Evolutionary conservation across 1,140 invertebrate species (phyloP), one percentile per base, ranked within the genome.

Genomic region (Drosophila watanabei): DNA sequence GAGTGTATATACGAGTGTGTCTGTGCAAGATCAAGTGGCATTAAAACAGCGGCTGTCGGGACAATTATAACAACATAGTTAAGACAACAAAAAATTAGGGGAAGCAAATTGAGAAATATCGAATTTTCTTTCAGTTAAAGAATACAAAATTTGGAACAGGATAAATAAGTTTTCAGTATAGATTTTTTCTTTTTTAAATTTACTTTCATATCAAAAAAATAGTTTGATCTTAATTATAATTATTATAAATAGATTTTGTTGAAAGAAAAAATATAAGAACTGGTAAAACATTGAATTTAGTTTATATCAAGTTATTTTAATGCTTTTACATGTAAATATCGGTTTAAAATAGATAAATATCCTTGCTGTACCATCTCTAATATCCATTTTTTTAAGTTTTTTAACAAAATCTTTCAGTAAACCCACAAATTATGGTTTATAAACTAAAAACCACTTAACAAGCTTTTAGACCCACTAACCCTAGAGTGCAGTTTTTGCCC

Each of bases 11-110:
- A n/a, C 11, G 32, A 41, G 61, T 75, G 68, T 72, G 48, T 68
- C 61, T 56, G 45, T 57, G 61, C 64, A 69, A 68, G 75, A 70
- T 89, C 72, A 81, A 89, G 79, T 82, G 86, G 79, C 82, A 86
- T 86, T 90, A 81, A 82, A 54, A 33, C 73, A 70, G 52, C 58
- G 60, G 30, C 32, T 28, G 63, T 66, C 51, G 35, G 30, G 33
- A 58, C 20, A 70, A 70, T 51, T 79, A 63, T 49, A 71, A 46
- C 18, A 76, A 61, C 54, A 57, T 56, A 41, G 48, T 56, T 57
- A 61, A 32, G 28, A 48, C 10, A 4, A 32, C 43, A 1, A 43
- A 37, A 54, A 58, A 45, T 37, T 63, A 18, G 28, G 10, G 16
- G 9, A 5, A 13, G 5, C n/a, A 51, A 28, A 6, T 49, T 30